Conservation (phyloP, 1,140 invertebrate species). For the Listronotus bonariensis region DNA sequence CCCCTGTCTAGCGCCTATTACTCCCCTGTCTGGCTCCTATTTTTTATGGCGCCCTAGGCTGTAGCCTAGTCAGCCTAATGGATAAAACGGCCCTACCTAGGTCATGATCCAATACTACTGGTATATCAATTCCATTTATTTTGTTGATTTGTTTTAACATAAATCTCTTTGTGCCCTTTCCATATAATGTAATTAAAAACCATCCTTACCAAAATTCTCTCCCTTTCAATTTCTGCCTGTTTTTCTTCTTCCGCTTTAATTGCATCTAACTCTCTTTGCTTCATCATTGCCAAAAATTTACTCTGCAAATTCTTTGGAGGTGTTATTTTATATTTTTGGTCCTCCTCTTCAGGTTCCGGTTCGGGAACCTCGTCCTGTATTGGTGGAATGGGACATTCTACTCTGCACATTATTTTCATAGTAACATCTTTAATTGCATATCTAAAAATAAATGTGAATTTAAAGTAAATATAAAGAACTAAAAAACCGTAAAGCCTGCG, state of each 20-base stretch:
- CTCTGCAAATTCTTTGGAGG: slow-evolving; percentile 67
- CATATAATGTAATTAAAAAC: no score
- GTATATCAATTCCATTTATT: no score
- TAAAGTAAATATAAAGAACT: no score
- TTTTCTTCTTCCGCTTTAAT: slow-evolving; percentile 47
- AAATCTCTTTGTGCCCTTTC: no score
- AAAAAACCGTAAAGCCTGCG: no score
- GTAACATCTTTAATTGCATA: slow-evolving; percentile 44
- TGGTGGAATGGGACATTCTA: slow-evolving; percentile 46
- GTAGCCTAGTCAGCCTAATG: no score
- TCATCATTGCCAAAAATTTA: slow-evolving; percentile 64
- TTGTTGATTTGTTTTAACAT: no score
- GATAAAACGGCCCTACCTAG: no score
- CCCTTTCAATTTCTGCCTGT: slow-evolving; percentile 55
- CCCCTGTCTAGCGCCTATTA: no score
- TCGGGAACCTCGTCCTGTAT: slow-evolving; percentile 44
- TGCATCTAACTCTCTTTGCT: slow-evolving; percentile 62
- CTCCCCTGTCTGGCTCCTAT: no score
- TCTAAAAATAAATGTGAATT: neutral
- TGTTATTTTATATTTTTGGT: slow-evolving; percentile 64
- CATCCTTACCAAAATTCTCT: slow-evolving; percentile 49
- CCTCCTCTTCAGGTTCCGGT: slow-evolving; percentile 42
- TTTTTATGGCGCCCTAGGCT: no score
- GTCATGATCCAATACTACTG: no score
- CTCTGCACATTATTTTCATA: slow-evolving; percentile 39